Percentiles rank a stretch among this genome's conserved stretches.
Evolutionary conservation across 2,113 vertebrate genomes (phyloP).

Genomic region (Chroicocephalus ridibundus): DNA sequence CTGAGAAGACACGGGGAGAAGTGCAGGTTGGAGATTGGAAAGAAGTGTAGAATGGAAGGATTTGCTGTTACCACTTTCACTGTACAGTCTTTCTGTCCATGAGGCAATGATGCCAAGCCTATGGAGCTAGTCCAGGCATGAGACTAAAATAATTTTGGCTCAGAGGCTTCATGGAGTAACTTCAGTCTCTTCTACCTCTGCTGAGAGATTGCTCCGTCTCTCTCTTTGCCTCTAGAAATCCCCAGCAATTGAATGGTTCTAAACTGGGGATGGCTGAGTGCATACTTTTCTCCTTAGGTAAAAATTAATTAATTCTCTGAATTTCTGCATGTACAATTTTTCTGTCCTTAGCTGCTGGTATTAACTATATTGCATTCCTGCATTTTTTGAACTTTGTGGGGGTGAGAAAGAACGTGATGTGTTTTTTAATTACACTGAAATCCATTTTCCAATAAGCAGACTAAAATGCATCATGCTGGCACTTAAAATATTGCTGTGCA

Average conservation of each 20-base stretch:
- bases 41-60: neutral
- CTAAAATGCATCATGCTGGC: slow-evolving; percentile 12
- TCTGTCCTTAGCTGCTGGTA: neutral
- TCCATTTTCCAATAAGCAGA: neutral
- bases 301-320: slow-evolving; percentile 3
- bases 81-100: neutral
- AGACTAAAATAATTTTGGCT: slow-evolving; percentile 47
- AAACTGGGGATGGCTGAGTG: neutral
- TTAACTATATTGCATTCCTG: neutral
- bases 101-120: neutral
- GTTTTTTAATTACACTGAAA: slow-evolving; percentile 27
- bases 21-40: neutral
- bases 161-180: neutral
- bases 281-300: neutral
- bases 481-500: neutral
- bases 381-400: neutral
- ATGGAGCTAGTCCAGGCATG: neutral
- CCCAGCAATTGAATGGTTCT: neutral
- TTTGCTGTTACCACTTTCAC: neutral
- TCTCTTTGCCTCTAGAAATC: slow-evolving; percentile 14
- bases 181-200: neutral
- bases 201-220: neutral
- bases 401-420: neutral
- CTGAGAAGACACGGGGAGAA: neutral
- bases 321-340: neutral